phyloP scores from a whole-genome alignment of 2,888 invertebrate species.

The Pyrochroa serraticornis region DNA sequence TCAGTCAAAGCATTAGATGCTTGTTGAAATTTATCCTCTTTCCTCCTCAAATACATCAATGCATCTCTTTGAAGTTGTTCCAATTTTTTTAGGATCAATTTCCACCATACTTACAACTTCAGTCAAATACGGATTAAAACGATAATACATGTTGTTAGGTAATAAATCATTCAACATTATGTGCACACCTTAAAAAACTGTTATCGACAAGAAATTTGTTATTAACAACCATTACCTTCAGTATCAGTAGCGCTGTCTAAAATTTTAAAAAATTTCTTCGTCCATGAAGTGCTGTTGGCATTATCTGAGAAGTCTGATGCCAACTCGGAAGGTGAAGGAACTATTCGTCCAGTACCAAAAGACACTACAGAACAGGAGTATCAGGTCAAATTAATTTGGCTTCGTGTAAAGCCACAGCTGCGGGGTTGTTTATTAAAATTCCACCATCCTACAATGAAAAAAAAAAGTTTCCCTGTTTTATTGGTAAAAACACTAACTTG shows the following conservation, averaged over 20 bases:
- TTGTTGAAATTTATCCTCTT: slow-evolving; percentile 76
- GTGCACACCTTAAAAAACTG: slow-evolving; percentile 70
- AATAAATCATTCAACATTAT: slow-evolving; percentile 76
- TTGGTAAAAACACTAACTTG: slow-evolving; percentile 57
- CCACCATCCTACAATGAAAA: slow-evolving; percentile 73
- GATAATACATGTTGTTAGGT: slow-evolving; percentile 75
- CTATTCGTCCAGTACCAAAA: slow-evolving; percentile 76
- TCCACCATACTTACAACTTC: slow-evolving; percentile 83
- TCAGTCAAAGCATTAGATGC: slow-evolving; percentile 62
- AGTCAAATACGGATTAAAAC: slow-evolving; percentile 88
- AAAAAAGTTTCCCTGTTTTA: slow-evolving; percentile 2
- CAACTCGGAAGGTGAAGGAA: slow-evolving; percentile 53
- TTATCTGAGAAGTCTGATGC: slow-evolving; percentile 68
- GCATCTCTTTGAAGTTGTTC: slow-evolving; percentile 76
- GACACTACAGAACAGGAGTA: slow-evolving; percentile 76
- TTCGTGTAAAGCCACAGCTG: slow-evolving; percentile 87
- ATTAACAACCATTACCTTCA: slow-evolving; percentile 65
- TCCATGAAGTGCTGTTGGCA: slow-evolving; percentile 66
- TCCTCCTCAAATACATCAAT: slow-evolving; percentile 78
- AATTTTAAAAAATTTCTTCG: slow-evolving; percentile 79
- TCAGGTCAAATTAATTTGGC: slow-evolving; percentile 83
- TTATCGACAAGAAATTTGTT: slow-evolving; percentile 7
- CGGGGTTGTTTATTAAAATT: slow-evolving; percentile 86
- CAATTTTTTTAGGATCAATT: slow-evolving; percentile 73
- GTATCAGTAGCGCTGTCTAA: slow-evolving; percentile 87